Conservation (phyloP, 1,140 invertebrate species). For the Homarus americanus region DNA sequence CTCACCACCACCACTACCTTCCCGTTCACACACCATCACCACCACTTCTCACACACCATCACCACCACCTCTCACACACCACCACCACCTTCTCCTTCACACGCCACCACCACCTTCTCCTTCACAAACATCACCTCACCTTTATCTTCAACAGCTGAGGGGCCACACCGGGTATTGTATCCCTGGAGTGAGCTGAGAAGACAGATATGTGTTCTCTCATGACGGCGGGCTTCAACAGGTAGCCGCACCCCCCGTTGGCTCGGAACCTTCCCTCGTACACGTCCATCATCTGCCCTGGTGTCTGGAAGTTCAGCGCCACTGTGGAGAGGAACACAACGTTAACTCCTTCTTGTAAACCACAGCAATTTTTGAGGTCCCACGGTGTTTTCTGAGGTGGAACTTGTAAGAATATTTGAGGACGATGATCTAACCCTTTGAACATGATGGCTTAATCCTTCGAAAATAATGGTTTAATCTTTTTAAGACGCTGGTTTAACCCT, state of each 20-base stretch:
- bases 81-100: background rate
- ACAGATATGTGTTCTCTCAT: constrained; percentile 79
- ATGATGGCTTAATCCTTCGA: too few relatives aligned
- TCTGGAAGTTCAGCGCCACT: constrained; percentile 82
- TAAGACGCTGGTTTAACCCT: too few relatives aligned
- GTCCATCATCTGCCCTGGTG: constrained; percentile 81
- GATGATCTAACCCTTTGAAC: too few relatives aligned
- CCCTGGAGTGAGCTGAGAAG: constrained; percentile 80
- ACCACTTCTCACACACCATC: background rate
- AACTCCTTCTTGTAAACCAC: too few relatives aligned
- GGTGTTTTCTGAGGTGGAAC: too few relatives aligned
- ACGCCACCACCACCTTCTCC: background rate
- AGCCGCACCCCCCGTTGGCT: constrained; percentile 84
- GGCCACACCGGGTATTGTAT: constrained; percentile 80
- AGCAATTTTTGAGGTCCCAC: too few relatives aligned
- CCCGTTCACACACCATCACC: too few relatives aligned
- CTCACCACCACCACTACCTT: too few relatives aligned
- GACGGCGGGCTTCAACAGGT: constrained; percentile 82
- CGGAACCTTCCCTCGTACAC: constrained; percentile 82
- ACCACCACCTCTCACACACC: background rate
- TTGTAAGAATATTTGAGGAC: too few relatives aligned
- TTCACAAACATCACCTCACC: constrained; percentile 76
- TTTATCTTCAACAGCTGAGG: constrained; percentile 81
- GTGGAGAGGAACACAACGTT: constrained; percentile 15
- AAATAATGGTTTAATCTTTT: too few relatives aligned